Percentiles rank a stretch among this genome's conserved stretches.
phyloP scores from a whole-genome alignment of 1,140 invertebrate species.

The Drosophila chauvacae region DNA sequence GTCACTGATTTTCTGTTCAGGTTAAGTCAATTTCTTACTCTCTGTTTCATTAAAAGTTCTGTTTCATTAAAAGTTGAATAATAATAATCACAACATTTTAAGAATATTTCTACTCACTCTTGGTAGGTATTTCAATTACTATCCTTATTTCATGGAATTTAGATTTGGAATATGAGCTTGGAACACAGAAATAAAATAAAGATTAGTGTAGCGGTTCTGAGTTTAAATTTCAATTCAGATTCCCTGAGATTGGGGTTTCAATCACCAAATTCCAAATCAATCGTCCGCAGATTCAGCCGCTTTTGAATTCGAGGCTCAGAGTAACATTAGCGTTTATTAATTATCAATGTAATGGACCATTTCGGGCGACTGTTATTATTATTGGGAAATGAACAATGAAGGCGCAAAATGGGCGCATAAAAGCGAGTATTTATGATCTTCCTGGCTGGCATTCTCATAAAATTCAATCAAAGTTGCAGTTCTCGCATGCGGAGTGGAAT shows the following conservation, averaged over 20 bases:
- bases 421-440: constrained; percentile 49
- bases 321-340: constrained; percentile 48
- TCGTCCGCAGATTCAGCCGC: neutral
- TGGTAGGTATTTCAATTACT: neutral
- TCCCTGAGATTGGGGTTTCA: too few relatives aligned
- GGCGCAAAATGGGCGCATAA: constrained; percentile 39
- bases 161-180: too few relatives aligned
- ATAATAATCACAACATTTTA: too few relatives aligned
- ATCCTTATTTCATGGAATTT: too few relatives aligned
- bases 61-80: neutral
- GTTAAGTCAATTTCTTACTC: neutral
- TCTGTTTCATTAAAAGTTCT: neutral
- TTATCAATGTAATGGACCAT: constrained; percentile 45
- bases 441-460: constrained; percentile 31
- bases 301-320: neutral
- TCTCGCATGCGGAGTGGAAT: constrained; percentile 20
- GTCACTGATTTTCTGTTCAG: neutral
- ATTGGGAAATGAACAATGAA: constrained; percentile 46
- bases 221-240: too few relatives aligned
- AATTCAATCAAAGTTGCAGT: constrained; percentile 55
- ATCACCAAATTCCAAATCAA: constrained; percentile 1
- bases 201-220: too few relatives aligned
- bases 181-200: too few relatives aligned
- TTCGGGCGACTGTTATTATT: constrained; percentile 26
- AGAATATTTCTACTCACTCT: neutral